Evolutionary conservation across 2,888 invertebrate species (phyloP), one percentile per base, ranked within the genome.

Genomic region (Tryphoninae sp.): DNA sequence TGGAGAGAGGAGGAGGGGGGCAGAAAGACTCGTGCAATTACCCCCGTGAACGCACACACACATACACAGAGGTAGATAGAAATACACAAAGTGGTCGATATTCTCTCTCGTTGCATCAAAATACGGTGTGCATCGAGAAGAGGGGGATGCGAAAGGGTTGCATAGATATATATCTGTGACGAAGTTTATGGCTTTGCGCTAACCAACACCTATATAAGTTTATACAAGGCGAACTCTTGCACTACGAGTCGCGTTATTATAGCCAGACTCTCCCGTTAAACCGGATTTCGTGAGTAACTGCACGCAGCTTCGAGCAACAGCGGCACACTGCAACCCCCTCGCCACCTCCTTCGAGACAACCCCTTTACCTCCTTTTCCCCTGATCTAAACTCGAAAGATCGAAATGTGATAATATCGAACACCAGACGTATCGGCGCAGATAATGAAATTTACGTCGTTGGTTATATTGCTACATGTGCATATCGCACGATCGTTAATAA

Each of bases 1-100:
- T 88, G 87, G 84, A 89, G 71, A 78, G 49, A 23, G 33, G 7
- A 23, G 33, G 7, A 42, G 19, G 86, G 83, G 88, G 19, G 67
- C 19, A 19, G 45, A 19, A 45, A 62, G 51, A 74, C 72, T 79
- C 79, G 42, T 73, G 81, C 76, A 84, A 82, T 85, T 67, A 76
- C 71, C 65, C 40, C 33, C 33, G 6, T 33, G 33, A 33, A 26
- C 26, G 33, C 49, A 53, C 53, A 75, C 65, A 72, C 33, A 59
- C 19, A 33, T n/a, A n/a, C 19, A 8, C 9, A 9, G 19, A 23
- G 2, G 9, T 2, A 33, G 26, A 26, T 26, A 33, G 33, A 33
- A 33, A 59, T 64, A 45, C 61, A 51, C 49, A 42, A 55, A 62
- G 42, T 49, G 45, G 26, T 65, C 8, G 45, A 69, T 78, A 55